Base-by-base conservation (phyloP, 37 sponge, comb jelly and placozoan genomes). In the Dysidea cf. avara region DNA sequence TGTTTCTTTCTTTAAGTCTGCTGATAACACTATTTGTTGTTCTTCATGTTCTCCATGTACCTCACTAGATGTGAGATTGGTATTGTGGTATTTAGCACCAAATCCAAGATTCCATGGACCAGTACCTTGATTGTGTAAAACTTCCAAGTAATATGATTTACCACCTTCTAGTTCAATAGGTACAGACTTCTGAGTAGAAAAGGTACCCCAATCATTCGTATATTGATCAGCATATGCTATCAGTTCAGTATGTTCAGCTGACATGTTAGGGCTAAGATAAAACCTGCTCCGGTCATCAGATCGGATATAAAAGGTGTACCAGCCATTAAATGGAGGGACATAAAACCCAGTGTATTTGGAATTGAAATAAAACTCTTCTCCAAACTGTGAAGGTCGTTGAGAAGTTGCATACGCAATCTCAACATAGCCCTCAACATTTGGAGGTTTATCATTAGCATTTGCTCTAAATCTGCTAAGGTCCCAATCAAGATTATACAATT, bases 201-300 rank as follows among this genome's bases (percentile, higher is more conserved):
- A 81, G 5, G 14, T 21, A 38, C 71, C 49, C 91, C 91, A 90
- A 2, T n/a, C n/a, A n/a, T n/a, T n/a, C n/a, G n/a, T 74, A 20
- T 25, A 35, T 3, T 30, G 26, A 13, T 39, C 18, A 4, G 78
- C 77, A 51, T 39, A 39, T 25, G 84, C 84, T 1, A 77, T 37
- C 69, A 77, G 29, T 22, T 57, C n/a, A 52, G 66, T 73, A 58
- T 72, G 34, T 24, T 68, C 82, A 18, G 57, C 53, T 28, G 75
- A 68, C 29, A 37, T 40, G 28, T 75, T 75, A 35, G 82, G 76
- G 48, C 91, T 91, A 39, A 91, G 33, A 37, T 77, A 86, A 35
- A 86, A 52, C 2, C 70, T 55, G 31, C 83, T 82, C 4, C 7
- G 26, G 64, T 91, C 91, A 62, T 91, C 94, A n/a, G 94, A 85